These are phyloP conservation scores for Phyllotreta striolata DNA, from an alignment of 2,888 invertebrate genomes.

Conservation along the genomic window DNA sequence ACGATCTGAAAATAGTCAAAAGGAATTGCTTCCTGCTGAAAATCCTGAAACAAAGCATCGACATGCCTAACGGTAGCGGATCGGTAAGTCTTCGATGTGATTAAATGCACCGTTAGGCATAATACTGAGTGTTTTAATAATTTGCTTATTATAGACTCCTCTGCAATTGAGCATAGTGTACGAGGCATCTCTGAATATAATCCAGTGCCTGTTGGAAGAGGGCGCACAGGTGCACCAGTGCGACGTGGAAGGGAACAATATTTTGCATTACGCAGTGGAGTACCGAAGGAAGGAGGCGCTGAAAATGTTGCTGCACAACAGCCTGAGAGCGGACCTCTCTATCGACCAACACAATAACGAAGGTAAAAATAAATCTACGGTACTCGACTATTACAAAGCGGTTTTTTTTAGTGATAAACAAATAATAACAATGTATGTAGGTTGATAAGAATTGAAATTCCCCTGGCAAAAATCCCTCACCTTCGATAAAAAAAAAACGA, in stretches of 20 bases:
- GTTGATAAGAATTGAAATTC: neutral
- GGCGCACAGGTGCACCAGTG: slow-evolving; percentile 59
- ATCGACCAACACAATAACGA: slow-evolving; percentile 52
- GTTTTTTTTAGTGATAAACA: neutral
- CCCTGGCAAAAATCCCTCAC: too few species aligned
- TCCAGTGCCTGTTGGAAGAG: slow-evolving; percentile 55
- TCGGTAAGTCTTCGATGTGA: slow-evolving; percentile 47
- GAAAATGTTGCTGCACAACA: slow-evolving; percentile 47
- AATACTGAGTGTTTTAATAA: too few species aligned
- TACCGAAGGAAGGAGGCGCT: slow-evolving; percentile 47
- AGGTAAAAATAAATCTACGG: slow-evolving; percentile 42
- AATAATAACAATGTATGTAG: neutral
- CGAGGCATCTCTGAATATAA: slow-evolving; percentile 50
- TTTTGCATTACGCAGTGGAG: slow-evolving; percentile 62
- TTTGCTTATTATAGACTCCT: slow-evolving; percentile 59
- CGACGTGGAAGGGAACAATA: slow-evolving; percentile 60
- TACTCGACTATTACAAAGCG: neutral
- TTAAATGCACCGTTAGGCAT: too few species aligned
- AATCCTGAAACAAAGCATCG: slow-evolving; percentile 43
- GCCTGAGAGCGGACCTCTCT: slow-evolving; percentile 48
- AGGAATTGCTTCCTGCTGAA: slow-evolving; percentile 47
- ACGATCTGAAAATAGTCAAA: slow-evolving; percentile 43
- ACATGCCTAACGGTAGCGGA: slow-evolving; percentile 45
- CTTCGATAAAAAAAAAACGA: too few species aligned
- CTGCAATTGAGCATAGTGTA: slow-evolving; percentile 61